Percentiles rank a stretch among this genome's conserved stretches.
These are phyloP conservation scores for Phymastichus coffea DNA, from an alignment of 1,140 invertebrate genomes.

Conservation along the genomic window DNA sequence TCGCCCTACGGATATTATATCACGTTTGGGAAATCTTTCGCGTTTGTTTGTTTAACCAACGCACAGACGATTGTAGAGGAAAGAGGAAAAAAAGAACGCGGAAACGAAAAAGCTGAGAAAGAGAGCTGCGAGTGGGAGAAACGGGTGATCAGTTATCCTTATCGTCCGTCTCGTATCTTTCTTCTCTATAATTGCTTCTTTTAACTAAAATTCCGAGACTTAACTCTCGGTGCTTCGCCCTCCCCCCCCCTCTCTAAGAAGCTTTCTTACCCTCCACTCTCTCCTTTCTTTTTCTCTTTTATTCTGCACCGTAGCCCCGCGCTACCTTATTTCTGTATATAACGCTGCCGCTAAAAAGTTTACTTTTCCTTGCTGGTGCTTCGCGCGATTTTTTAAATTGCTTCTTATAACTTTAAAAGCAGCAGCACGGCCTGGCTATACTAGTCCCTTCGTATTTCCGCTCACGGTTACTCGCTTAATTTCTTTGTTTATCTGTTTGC, in stretches of 20 bases:
- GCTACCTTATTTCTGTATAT: conserved; percentile 17
- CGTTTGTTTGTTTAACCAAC: conserved; percentile 8
- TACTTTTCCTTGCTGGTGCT: background rate
- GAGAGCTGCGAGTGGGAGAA: no score
- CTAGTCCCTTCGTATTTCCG: background rate
- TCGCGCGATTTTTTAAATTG: conserved; percentile 49
- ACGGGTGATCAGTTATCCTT: conserved; percentile 48
- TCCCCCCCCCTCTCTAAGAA: no score
- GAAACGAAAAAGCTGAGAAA: no score
- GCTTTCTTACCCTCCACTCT: background rate
- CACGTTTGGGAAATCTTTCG: conserved; percentile 29
- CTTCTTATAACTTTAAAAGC: conserved; percentile 53
- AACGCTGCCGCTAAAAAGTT: background rate
- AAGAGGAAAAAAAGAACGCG: background rate
- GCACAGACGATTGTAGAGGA: background rate
- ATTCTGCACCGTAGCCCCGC: background rate
- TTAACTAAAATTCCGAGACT: conserved; percentile 51
- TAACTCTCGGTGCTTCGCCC: conserved; percentile 41
- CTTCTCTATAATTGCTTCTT: conserved; percentile 50
- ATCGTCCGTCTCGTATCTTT: conserved; percentile 42
- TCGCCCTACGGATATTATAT: conserved; percentile 17
- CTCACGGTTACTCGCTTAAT: conserved; percentile 22
- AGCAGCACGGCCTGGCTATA: conserved; percentile 15
- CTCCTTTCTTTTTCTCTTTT: background rate
- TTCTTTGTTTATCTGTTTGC: conserved; percentile 28